Conservation (phyloP, 2,113 vertebrate genomes). For the Ranitomeya variabilis region DNA sequence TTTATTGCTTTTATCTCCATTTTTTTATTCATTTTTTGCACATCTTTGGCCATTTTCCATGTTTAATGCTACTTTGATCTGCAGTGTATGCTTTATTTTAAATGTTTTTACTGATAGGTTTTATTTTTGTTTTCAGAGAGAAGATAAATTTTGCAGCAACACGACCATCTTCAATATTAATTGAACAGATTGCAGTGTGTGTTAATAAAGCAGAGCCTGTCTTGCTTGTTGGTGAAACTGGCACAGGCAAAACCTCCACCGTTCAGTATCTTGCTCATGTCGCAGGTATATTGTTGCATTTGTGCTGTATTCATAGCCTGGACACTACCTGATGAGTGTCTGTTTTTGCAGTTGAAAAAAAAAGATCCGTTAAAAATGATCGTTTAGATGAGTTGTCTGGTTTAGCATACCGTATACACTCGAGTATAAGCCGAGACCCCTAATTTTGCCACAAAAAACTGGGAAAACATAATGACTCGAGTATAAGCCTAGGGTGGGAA, state of each 20-base stretch:
- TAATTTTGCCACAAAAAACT: too few species aligned
- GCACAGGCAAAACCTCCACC: conserved; percentile 94
- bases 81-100: not conserved
- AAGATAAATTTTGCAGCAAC: conserved; percentile 90
- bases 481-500: too few species aligned
- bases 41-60: not conserved
- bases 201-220: conserved; percentile 87
- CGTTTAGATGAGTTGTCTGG: too few species aligned
- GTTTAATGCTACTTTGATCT: too few species aligned
- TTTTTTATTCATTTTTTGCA: not conserved
- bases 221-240: conserved; percentile 93
- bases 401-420: too few species aligned
- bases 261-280: conserved; percentile 90
- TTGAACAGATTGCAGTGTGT: conserved; percentile 91
- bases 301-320: not conserved
- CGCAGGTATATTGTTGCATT: conserved; percentile 75
- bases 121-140: conserved; percentile 68
- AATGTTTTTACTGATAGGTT: not conserved
- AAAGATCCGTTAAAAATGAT: too few species aligned
- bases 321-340: too few species aligned
- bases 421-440: too few species aligned
- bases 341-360: too few species aligned
- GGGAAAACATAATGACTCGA: too few species aligned
- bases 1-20: too few species aligned
- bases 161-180: conserved; percentile 83